Evolutionary conservation across 2,797 vertebrate genomes (phyloP), one percentile per base, ranked within the genome.

Genomic region (Enteromius trimaculatus): DNA sequence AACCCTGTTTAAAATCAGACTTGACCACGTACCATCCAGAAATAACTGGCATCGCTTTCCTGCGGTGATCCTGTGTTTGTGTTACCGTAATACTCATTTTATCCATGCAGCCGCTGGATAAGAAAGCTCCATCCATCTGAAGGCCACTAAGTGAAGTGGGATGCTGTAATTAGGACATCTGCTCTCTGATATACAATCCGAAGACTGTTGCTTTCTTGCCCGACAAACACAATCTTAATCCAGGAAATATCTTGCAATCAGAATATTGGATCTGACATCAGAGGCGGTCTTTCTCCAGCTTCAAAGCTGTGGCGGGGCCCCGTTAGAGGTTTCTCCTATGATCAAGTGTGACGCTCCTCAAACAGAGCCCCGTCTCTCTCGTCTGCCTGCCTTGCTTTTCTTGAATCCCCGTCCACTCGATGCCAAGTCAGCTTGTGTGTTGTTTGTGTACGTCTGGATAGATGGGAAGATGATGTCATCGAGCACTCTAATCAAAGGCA

Each of bases 321-420:
- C 95, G 95, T 96, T 96, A 95, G 92, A 95, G 96, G 95, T 95
- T 96, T 97, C 95, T 94, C 96, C 93, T 93, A 92, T 97, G 97
- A 98, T 98, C 95, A 95, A 97, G 96, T 95, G 95, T 97, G 97
- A 98, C 97, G 97, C 96, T 97, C 95, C 92, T 95, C 96, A 98
- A 98, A 98, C 97, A 98, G 96, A 97, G 95, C 95, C 94, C 92
- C 91, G 94, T 94, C 94, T 93, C 95, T 96, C 96, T 96, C 94
- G 91, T 94, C 95, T 95, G 93, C 95, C 94, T 90, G 93, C 94
- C 96, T 92, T 96, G 96, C 96, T 95, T 93, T 92, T 93, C 91
- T 93, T 94, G 93, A 93, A 94, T 90, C 90, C 47, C 83, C 83
- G 34, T 81, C 89, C 89, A 91, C 93, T 94, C 94, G 90, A 95